A percentile compares a stretch with the other conserved stretches of the same genome.
Evolutionary conservation across 2,888 invertebrate species (phyloP).

Genomic region (Siphonodentalium dalli): DNA sequence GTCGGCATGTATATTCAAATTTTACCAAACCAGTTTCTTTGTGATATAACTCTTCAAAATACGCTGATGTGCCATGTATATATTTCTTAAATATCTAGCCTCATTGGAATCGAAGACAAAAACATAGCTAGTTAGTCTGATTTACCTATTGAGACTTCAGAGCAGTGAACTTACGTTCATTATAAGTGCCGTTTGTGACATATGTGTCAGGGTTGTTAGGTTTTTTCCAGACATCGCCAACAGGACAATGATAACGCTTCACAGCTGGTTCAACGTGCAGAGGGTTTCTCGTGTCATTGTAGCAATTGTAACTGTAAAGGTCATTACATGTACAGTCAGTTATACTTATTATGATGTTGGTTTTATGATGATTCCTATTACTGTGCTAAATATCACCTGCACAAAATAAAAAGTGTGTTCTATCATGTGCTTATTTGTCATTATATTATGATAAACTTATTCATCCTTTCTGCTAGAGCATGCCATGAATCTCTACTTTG

Average conservation of each 20-base stretch:
- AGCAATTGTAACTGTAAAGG: conserved; percentile 41
- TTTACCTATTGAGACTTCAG: background rate
- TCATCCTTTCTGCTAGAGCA: no score
- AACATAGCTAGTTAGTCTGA: background rate
- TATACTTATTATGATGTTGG: no score
- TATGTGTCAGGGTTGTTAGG: conserved; percentile 41
- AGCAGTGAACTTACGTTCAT: conserved; percentile 46
- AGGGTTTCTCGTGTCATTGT: conserved; percentile 44
- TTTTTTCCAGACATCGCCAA: conserved; percentile 31
- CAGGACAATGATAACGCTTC: conserved; percentile 52
- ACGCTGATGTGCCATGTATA: background rate
- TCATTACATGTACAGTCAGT: no score
- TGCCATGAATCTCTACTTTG: no score
- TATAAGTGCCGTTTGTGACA: conserved; percentile 56
- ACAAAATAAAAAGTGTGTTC: no score
- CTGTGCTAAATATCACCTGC: no score
- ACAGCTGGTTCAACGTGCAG: conserved; percentile 45
- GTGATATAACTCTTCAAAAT: background rate
- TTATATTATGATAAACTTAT: no score
- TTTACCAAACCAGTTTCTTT: no score
- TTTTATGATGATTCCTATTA: no score
- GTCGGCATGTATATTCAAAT: no score
- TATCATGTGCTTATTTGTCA: no score
- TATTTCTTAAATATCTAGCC: background rate
- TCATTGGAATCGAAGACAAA: background rate